Evolutionary conservation across 2,113 vertebrate genomes (phyloP).

Genomic region (Cricetomys ansorgei): DNA sequence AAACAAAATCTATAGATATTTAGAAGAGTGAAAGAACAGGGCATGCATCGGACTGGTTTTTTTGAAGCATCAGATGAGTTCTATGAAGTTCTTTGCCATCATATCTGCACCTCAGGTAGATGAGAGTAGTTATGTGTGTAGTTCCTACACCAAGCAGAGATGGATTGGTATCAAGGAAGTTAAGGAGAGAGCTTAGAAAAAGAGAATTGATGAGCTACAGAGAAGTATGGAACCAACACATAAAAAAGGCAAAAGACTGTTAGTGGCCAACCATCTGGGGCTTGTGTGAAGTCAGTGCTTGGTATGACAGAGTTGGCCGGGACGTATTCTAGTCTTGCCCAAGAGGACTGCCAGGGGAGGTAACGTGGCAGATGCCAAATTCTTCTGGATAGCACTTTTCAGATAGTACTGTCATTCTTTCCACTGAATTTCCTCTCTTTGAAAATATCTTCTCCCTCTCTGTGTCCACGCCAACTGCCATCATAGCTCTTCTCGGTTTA

Average conservation of each 20-base stretch:
- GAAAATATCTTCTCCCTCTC: background rate
- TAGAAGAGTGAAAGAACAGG: background rate
- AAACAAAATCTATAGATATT: background rate
- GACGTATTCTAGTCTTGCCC: too few species aligned
- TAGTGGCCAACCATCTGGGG: background rate
- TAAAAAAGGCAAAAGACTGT: background rate
- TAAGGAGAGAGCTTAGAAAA: background rate
- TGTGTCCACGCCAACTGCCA: background rate
- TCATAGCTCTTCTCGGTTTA: too few species aligned
- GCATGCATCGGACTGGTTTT: background rate
- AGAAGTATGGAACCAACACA: background rate
- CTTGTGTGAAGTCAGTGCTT: background rate
- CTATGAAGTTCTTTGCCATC: background rate
- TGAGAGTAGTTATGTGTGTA: rapidly evolving
- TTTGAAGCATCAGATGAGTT: background rate
- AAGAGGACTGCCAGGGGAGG: background rate
- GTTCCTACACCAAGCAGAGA: background rate
- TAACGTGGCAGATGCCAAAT: too few species aligned
- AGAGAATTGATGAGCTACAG: background rate
- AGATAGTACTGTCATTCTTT: background rate
- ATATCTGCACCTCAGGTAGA: too few species aligned
- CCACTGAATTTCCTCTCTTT: background rate
- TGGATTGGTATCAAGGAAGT: background rate
- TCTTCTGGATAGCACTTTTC: background rate
- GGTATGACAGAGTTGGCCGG: background rate